Percentiles rank a stretch among this genome's conserved stretches.
These are phyloP conservation scores for Alosa sapidissima DNA, from an alignment of 2,797 vertebrate genomes.

Conservation along the genomic window DNA sequence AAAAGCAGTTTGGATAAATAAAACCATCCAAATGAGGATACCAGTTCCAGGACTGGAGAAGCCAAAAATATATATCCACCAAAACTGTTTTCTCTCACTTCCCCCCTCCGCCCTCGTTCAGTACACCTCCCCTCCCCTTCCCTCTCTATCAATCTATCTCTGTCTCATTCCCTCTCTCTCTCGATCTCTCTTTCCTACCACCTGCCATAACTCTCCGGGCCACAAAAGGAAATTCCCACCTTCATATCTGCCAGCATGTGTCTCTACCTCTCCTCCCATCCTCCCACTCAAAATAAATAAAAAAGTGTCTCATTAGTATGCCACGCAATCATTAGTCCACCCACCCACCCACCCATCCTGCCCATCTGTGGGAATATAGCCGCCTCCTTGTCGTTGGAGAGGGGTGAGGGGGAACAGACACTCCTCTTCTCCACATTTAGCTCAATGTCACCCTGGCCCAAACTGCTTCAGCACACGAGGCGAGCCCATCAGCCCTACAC, in stretches of 20 bases:
- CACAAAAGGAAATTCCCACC: conserved; percentile 50
- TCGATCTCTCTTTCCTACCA: not conserved
- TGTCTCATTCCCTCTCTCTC: conserved; percentile 32
- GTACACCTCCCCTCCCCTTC: not conserved
- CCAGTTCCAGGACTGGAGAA: not conserved
- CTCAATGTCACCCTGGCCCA: conserved; percentile 6
- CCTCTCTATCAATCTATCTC: conserved; percentile 42
- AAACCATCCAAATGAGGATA: not conserved
- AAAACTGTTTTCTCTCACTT: not conserved
- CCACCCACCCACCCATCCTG: conserved; percentile 51
- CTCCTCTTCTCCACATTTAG: not conserved
- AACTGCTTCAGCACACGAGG: not conserved
- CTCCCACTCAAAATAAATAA: conserved; percentile 46
- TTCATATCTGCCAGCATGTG: conserved; percentile 56
- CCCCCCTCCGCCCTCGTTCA: not conserved
- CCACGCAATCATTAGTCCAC: conserved; percentile 75
- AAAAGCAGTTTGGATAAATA: not conserved
- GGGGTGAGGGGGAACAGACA: not conserved
- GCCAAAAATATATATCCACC: not conserved
- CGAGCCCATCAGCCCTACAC: not conserved
- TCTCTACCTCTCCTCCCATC: conserved; percentile 59
- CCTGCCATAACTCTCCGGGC: conserved; percentile 1
- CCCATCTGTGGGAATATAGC: conserved; percentile 55
- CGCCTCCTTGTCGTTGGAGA: not conserved
- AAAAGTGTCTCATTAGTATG: conserved; percentile 73